Base-by-base conservation (phyloP, 2,113 vertebrate genomes). In the Pteruthius melanotis region DNA sequence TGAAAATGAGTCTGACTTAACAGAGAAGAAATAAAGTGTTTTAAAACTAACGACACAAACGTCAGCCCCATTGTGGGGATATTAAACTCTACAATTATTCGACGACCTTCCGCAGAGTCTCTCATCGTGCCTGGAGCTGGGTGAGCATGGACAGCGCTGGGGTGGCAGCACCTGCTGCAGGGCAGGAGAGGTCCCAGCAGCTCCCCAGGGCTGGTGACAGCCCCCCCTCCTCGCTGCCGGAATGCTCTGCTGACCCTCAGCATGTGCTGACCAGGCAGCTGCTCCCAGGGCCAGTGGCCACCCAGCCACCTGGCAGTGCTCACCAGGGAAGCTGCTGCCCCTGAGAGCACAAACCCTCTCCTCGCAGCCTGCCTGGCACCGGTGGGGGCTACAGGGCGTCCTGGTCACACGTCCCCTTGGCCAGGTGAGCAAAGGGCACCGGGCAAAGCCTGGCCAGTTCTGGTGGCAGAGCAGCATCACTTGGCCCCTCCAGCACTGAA, bases 1-100 rank as follows among this genome's bases (percentile, higher is more conserved):
- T 80, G 65, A 54, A 93, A 90, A 84, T 0, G 2, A 61, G 50
- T 47, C 56, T 20, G 82, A 59, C 72, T 79, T 82, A 65, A 84
- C 13, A 91, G 44, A 87, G 82, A 91, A 96, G 81, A 90, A 96
- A 95, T 71, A 82, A 91, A 59, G 45, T 13, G 69, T 31, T 96
- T 96, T 86, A 81, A 94, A 94, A 89, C 87, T 78, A 95, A 85
- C 1, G 21, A 75, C 49, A 81, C 11, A 69, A 70, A 83, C 5
- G 85, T 54, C 93, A 94, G 91, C 66, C 70, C 83, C 20, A 44
- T 23, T 17, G 18, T 13, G 5, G 14, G 64, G 52, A 54, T 39
- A 35, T 86, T 77, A 89, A 91, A 77, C 77, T 40, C 54, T 6
- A 28, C 0, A 9, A 54, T 64, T 65, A 37, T 66, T 44, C 52